A percentile compares a stretch with the other conserved stretches of the same genome.
Evolutionary conservation across 53 echinoderm and acorn worm species (phyloP).

Genomic region (Luidia sarsii): DNA sequence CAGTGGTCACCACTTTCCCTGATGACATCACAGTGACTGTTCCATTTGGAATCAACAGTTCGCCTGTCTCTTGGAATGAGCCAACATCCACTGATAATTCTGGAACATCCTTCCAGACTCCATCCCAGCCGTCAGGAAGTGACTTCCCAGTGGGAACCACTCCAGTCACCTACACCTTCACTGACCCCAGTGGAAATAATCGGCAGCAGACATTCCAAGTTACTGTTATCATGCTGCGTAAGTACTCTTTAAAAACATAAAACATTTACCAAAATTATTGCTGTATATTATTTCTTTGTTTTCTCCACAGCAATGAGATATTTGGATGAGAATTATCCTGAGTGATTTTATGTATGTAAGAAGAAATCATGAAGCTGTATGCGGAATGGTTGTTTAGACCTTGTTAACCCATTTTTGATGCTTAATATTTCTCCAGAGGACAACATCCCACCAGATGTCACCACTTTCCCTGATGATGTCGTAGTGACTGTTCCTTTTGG

Average conservation of each 20-base stretch:
- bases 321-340: too few species aligned
- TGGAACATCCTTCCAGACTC: constrained; percentile 42
- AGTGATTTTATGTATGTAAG: too few species aligned
- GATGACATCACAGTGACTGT: constrained; percentile 36
- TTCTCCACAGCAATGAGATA: too few species aligned
- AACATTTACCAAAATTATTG: too few species aligned
- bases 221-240: background rate
- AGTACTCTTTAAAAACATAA: background rate
- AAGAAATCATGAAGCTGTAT: too few species aligned
- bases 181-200: constrained; percentile 33
- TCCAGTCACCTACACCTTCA: constrained; percentile 25
- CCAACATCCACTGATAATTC: constrained; percentile 68
- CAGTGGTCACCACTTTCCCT: constrained; percentile 30
- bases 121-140: constrained; percentile 13
- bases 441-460: background rate
- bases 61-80: constrained; percentile 22
- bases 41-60: constrained; percentile 26
- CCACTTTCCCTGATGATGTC: constrained; percentile 35
- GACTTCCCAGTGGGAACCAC: constrained; percentile 26
- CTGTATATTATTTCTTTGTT: too few species aligned
- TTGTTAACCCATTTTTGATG: too few species aligned
- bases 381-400: too few species aligned
- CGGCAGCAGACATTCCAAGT: constrained; percentile 13
- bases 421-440: constrained; percentile 6
- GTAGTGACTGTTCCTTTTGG: constrained; percentile 56